Evolutionary conservation across 1,140 invertebrate genomes (phyloP).

Genomic region (Drosophila yakuba): DNA sequence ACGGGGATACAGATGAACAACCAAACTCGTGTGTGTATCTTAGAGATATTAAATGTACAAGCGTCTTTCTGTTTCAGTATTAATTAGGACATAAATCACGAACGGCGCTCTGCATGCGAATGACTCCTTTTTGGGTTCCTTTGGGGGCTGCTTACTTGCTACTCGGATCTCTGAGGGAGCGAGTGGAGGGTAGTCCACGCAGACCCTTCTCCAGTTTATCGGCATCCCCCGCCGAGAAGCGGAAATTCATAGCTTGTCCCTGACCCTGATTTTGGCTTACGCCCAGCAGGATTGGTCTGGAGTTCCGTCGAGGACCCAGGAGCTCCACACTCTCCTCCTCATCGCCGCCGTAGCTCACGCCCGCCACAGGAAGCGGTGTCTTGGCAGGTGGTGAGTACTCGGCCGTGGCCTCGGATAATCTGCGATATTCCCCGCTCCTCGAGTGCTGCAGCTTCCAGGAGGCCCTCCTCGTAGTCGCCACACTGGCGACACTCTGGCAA

Average conservation of each 20-base stretch:
- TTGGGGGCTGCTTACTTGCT: constrained; percentile 42
- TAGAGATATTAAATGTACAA: constrained; percentile 81
- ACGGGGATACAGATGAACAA: constrained; percentile 39
- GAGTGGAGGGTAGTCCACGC: constrained; percentile 71
- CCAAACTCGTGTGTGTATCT: constrained; percentile 54
- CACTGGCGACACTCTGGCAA: constrained; percentile 47
- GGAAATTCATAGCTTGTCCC: constrained; percentile 70
- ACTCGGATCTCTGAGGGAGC: constrained; percentile 75
- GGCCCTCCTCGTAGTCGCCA: constrained; percentile 58
- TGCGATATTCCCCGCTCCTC: constrained; percentile 69
- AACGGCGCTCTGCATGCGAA: constrained; percentile 52
- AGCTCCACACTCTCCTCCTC: constrained; percentile 75
- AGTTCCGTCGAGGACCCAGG: constrained; percentile 56
- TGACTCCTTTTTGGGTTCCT: neutral
- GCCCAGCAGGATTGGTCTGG: constrained; percentile 51
- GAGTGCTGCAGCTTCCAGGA: constrained; percentile 78
- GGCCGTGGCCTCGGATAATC: constrained; percentile 63
- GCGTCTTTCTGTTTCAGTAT: constrained; percentile 82
- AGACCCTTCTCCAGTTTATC: constrained; percentile 84
- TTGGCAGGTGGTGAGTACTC: constrained; percentile 73
- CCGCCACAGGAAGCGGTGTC: constrained; percentile 28
- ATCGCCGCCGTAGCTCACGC: constrained; percentile 37
- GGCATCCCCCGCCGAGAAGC: constrained; percentile 84
- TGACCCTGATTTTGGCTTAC: constrained; percentile 40
- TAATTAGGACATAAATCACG: constrained; percentile 81